Evolutionary conservation across 2,888 invertebrate genomes (phyloP), one percentile per base, ranked within the genome.

Genomic region (Podotricha telesiphe): DNA sequence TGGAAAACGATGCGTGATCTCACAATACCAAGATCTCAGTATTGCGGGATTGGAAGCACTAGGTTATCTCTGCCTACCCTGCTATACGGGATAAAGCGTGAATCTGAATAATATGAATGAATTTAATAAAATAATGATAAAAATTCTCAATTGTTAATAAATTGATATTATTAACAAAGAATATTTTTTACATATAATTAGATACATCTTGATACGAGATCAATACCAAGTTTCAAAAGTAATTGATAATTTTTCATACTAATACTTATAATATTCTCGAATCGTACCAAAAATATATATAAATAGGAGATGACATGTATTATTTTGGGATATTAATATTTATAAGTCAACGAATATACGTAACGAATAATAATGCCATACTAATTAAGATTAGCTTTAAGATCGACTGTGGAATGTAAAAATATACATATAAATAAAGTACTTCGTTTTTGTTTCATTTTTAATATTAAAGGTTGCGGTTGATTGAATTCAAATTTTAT

Each of bases 341-440:
- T 70, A 65, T 48, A 53, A 67, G 55, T 67, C 55, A 48, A 55
- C 19, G 61, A 67, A 75, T 67, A 74, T 72, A 72, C 61, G 71
- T 73, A 70, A 70, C 64, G 72, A 66, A 70, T 73, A 69, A 69
- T 65, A 73, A 67, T 74, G 75, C 76, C 73, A 76, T 76, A 76
- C 69, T 70, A 74, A 70, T 70, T 77, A 76, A 75, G 71, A 40
- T 72, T 74, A 77, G 73, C 59, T 70, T 65, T 71, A 69, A 71
- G 71, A 58, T 34, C n/a, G 67, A 73, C 67, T 72, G 40, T 74
- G 69, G 67, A 71, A 65, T 72, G 64, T 72, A 71, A 53, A 68
- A 65, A 65, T 70, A 72, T 55, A 55, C 17, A 17, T 55, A 74
- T 63, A 71, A 83, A 77, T 83, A 82, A 80, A 82, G 73, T 81